A percentile compares a stretch with the other conserved stretches of the same genome.
Conservation (phyloP, 2,797 vertebrate species). For the Acipenser oxyrinchus region DNA sequence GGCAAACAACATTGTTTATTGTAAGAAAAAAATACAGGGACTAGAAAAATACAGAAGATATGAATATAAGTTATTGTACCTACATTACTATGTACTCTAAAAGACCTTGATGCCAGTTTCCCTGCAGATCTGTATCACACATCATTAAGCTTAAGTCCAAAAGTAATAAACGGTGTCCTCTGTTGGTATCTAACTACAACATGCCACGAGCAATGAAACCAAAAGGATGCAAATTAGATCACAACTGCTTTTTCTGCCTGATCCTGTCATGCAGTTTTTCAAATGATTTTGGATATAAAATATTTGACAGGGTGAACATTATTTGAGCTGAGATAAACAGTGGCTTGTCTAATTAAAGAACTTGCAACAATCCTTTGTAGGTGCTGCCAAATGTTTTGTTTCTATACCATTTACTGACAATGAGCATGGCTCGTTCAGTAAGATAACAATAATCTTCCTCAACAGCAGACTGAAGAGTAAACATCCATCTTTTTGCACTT, state of each 20-base stretch:
- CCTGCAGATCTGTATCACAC: constrained; percentile 38
- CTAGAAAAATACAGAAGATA: not conserved
- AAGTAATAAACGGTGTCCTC: constrained; percentile 29
- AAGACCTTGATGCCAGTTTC: constrained; percentile 29
- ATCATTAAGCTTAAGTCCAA: constrained; percentile 42
- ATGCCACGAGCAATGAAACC: constrained; percentile 46
- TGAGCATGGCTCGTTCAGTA: constrained; percentile 3
- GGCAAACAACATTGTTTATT: not conserved
- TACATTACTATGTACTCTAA: constrained; percentile 36
- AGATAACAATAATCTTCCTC: constrained; percentile 10
- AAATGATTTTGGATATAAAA: not conserved
- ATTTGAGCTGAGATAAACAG: constrained; percentile 6
- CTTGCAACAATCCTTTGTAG: not conserved
- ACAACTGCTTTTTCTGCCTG: constrained; percentile 40
- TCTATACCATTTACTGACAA: not conserved
- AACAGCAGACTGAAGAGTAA: constrained; percentile 2
- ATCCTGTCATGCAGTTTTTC: not conserved
- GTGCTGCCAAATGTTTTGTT: constrained; percentile 6
- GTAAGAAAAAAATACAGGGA: not conserved
- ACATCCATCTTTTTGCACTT: constrained; percentile 9
- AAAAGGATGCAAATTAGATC: constrained; percentile 52
- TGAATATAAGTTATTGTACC: constrained; percentile 17
- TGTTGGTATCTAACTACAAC: constrained; percentile 37
- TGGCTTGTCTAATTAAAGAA: constrained; percentile 8
- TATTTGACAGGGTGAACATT: not conserved